Conservation (phyloP, 2,888 invertebrate genomes). For the Drosophila koepferae region DNA sequence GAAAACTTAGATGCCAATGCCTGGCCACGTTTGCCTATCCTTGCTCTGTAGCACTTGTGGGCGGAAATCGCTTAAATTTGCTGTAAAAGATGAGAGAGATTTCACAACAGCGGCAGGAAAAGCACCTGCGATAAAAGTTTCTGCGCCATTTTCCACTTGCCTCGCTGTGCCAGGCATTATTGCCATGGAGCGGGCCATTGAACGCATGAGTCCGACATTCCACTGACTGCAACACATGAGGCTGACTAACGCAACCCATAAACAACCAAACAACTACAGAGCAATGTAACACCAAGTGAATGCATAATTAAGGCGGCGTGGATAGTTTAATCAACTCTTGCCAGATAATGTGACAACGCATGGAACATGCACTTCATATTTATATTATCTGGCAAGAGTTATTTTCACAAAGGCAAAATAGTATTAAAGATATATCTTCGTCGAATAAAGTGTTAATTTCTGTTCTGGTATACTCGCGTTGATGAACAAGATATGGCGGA, state of each 20-base stretch:
- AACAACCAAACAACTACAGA: conserved; percentile 65
- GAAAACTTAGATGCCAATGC: conserved; percentile 57
- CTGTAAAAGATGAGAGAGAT: conserved; percentile 53
- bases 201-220: conserved; percentile 45
- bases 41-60: conserved; percentile 35
- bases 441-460: too few species aligned
- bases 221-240: neutral
- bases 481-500: too few species aligned
- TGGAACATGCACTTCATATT: neutral
- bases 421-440: too few species aligned
- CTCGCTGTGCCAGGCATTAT: conserved; percentile 27
- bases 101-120: conserved; percentile 51
- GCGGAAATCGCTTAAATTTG: conserved; percentile 74
- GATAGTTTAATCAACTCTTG: conserved; percentile 29
- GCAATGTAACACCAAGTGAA: conserved; percentile 31
- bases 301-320: conserved; percentile 19
- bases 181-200: conserved; percentile 6
- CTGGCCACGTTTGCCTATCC: conserved; percentile 55
- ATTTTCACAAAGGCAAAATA: too few species aligned
- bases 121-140: conserved; percentile 76
- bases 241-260: conserved; percentile 57
- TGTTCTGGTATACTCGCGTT: too few species aligned
- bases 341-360: neutral
- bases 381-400: too few species aligned
- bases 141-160: conserved; percentile 74